Evolutionary conservation across 2,888 invertebrate species (phyloP), one percentile per base, ranked within the genome.

Genomic region (Nyleta sp.): DNA sequence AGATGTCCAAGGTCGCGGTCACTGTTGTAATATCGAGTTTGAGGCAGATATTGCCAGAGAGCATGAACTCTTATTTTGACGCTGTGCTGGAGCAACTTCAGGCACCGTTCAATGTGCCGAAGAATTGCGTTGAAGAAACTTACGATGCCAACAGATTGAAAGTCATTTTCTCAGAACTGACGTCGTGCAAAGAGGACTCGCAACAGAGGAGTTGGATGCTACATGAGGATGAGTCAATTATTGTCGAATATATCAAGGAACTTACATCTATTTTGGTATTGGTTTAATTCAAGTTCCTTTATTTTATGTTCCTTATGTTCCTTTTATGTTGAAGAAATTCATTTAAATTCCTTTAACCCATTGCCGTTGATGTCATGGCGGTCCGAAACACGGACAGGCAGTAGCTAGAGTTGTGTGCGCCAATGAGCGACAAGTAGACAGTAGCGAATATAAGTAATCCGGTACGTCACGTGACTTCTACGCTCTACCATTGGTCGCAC

Each of bases 121-220:
- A 95, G 87, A 92, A 94, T 83, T 94, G 95, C 18, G 94, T 96
- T 18, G 95, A 96, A 62, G 95, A 95, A 60, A 96, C 97, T 0
- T 95, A 96, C 2, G 98, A 98, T 89, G 95, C 97, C 0, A 93
- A 95, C 82, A 93, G 96, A 20, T 93, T 98, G 89, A 95, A 95
- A 90, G 94, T 95, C 48, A 95, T 98, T 33, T 95, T 98, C 82
- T 94, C 94, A 80, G 95, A 97, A 80, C 91, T 98, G 81, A 96
- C 96, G 1, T 95, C 95, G 78, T 97, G 97, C 81, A 98, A 98
- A 83, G 97, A 98, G 87, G 98, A 98, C 89, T 96, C 97, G 0
- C 98, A 99, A 87, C 98, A 99, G 87, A 92, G 98, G 71, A 97
- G 97, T 83, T 98, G 98, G 98, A 96, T 97, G 90, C 92, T 98